A percentile compares a stretch with the other conserved stretches of the same genome.
Conservation (phyloP, 2,888 invertebrate species). For the Ochropacha duplaris region DNA sequence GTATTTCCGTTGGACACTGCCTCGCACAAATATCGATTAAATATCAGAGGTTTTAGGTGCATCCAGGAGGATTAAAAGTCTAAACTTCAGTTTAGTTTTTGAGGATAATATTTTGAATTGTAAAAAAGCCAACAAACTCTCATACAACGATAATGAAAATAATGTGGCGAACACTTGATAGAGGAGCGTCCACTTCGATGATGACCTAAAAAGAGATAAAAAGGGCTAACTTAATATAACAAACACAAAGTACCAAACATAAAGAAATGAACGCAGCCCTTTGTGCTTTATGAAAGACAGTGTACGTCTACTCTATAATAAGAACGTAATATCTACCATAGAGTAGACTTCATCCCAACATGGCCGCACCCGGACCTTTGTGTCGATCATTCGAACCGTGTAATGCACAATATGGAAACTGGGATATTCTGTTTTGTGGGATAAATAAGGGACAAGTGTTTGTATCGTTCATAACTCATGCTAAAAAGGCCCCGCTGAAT, state of each 20-base stretch:
- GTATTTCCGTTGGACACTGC: background rate
- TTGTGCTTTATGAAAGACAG: background rate
- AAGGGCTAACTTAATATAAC: too few species aligned
- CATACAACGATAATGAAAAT: too few species aligned
- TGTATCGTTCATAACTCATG: conserved; percentile 9
- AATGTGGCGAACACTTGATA: too few species aligned
- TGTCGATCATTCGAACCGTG: background rate
- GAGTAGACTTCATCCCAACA: background rate
- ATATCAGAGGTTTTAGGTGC: background rate
- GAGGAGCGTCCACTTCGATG: too few species aligned
- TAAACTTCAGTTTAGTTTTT: too few species aligned
- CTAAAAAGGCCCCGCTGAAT: conserved; percentile 6
- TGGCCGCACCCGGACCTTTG: background rate
- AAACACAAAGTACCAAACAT: background rate
- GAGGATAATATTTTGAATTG: too few species aligned
- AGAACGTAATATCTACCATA: conserved; percentile 2
- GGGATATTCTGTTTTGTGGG: conserved; percentile 2
- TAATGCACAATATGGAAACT: background rate
- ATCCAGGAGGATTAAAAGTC: too few species aligned
- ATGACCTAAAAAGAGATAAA: too few species aligned
- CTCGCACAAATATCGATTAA: background rate
- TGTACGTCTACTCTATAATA: background rate
- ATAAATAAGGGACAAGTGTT: conserved; percentile 6
- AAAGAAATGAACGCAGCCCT: background rate
- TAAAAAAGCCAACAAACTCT: too few species aligned